Base-by-base conservation (phyloP, 2,888 invertebrate species). In the Nomada hirtipes region DNA sequence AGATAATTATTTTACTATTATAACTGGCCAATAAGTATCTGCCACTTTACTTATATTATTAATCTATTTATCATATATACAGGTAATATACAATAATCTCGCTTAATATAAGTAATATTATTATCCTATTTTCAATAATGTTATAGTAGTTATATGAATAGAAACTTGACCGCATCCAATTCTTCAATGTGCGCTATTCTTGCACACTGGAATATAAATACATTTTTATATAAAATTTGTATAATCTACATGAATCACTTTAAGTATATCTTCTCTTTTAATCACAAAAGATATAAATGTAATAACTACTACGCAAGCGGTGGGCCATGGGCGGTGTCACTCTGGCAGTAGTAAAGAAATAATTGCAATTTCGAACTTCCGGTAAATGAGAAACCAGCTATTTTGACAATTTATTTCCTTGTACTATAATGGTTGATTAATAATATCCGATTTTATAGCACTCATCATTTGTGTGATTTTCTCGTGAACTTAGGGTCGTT, bases 21-120 rank as follows among this genome's bases (percentile, higher is more conserved):
- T 91, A 96, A 96, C 96, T 96, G 96, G 96, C 96, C 96, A 94
- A 95, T 95, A 95, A 95, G 95, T 95, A 95, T 95, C 95, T 94
- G 95, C 95, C 95, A 95, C 95, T 95, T 95, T 95, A 91, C 91
- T 92, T 92, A 94, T 94, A 95, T 94, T 94, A 95, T 94, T 95
- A 95, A 95, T 95, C 95, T 95, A 94, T 95, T 95, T 95, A 95
- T 94, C 94, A 90, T 95, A 95, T 95, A 94, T 95, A 95, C 95
- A 95, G 95, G 95, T 95, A 95, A 95, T 95, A 95, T 95, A 95
- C 91, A 91, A 85, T 89, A 86, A 88, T 89, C 85, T 86, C 85
- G 73, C 88, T 91, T 90, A 90, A 85, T 83, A 20, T 83, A 89
- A 86, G 83, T 87, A 90, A 90, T 91, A 89, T 89, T 91, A 90